A percentile compares a stretch with the other conserved stretches of the same genome.
phyloP scores from a whole-genome alignment of 2,113 vertebrate genomes.

The Sus scrofa region T2T-Sscrofa CM000815.6:110819001-110819500 shows the following conservation, averaged over 20 bases:
- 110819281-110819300: slow-evolving; percentile 73
- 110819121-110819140: neutral
- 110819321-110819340: slow-evolving; percentile 72
- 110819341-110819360: slow-evolving; percentile 72
- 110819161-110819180: neutral
- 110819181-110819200: neutral
- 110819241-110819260: neutral
- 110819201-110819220: neutral
- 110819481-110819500: slow-evolving; percentile 57
- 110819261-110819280: slow-evolving; percentile 27
- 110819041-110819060: neutral
- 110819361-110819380: slow-evolving; percentile 79
- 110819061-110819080: neutral
- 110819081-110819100: neutral
- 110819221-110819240: neutral
- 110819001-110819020: neutral
- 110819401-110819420: slow-evolving; percentile 66
- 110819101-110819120: neutral
- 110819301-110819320: slow-evolving; percentile 35
- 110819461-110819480: slow-evolving; percentile 58
- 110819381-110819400: slow-evolving; percentile 66
- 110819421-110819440: slow-evolving; percentile 71
- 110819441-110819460: slow-evolving; percentile 66
- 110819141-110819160: neutral
- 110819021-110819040: neutral